These are phyloP conservation scores for Crotalus viridis DNA, from an alignment of 2,113 vertebrate genomes.

Conservation along the genomic window DNA sequence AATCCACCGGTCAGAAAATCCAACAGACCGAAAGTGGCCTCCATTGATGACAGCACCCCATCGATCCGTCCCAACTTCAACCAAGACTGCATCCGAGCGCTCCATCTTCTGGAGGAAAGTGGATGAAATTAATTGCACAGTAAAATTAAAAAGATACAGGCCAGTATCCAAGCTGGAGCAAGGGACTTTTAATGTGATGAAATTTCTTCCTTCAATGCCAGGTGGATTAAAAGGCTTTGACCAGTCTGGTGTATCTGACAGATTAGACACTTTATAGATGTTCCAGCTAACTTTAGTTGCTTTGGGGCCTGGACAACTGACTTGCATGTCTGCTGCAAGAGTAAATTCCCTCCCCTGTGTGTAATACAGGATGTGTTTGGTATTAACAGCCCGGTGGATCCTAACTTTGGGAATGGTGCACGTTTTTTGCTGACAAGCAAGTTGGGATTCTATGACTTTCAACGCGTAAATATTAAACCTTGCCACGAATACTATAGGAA, in stretches of 20 bases:
- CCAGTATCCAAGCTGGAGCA: conserved; percentile 37
- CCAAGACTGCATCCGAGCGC: conserved; percentile 1
- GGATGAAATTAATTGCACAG: fast-evolving
- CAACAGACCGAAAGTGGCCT: neutral
- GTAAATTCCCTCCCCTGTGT: neutral
- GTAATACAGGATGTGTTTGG: neutral
- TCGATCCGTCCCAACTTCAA: conserved; percentile 16
- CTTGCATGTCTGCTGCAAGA: fast-evolving
- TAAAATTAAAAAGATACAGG: conserved; percentile 60
- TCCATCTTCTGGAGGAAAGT: fast-evolving
- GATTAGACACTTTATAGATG: conserved; percentile 31
- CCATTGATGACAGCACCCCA: conserved; percentile 55
- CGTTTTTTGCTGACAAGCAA: neutral
- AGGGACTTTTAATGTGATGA: conserved; percentile 34
- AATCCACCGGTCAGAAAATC: conserved; percentile 53
- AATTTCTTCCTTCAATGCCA: fast-evolving
- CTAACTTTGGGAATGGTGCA: neutral
- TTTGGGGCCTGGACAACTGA: fast-evolving
- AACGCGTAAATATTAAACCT: neutral
- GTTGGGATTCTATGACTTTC: neutral
- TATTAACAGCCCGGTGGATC: conserved; percentile 31
- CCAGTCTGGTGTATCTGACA: conserved; percentile 22
- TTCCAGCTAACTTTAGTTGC: conserved; percentile 9
- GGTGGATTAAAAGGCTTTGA: neutral
- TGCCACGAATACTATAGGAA: neutral